Evolutionary conservation across 35 echinoderm and acorn worm genomes (phyloP).

Genomic region (Anneissia japonica): DNA sequence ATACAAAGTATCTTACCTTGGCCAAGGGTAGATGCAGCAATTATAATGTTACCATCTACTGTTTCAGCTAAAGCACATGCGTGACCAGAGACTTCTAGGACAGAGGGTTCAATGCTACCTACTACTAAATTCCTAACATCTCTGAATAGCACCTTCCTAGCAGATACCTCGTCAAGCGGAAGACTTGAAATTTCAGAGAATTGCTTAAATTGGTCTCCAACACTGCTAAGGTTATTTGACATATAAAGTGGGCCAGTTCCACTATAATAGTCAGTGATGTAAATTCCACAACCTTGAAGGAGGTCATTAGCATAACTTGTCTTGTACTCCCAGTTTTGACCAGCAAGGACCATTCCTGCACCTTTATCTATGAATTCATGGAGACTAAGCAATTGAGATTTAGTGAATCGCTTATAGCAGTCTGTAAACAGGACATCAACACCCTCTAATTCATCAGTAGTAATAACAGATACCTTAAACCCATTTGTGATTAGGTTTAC

Average conservation of each 20-base stretch:
- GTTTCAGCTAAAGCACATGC: not conserved
- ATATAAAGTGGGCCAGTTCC: not conserved
- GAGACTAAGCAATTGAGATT: not conserved
- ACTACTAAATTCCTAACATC: not conserved
- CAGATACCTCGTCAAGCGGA: not conserved
- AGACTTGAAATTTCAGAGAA: not conserved
- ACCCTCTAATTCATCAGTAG: not conserved
- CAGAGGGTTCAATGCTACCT: not conserved
- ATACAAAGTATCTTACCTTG: not conserved
- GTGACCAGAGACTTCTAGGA: not conserved
- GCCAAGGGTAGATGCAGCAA: not conserved
- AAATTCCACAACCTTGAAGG: not conserved
- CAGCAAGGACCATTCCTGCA: not conserved
- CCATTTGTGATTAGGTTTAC: not conserved
- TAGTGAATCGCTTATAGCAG: not conserved
- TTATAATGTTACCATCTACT: not conserved
- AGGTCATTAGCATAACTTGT: not conserved
- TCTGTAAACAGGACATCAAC: not conserved
- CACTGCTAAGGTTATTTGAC: not conserved
- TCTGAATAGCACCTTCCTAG: not conserved
- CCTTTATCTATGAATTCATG: not conserved
- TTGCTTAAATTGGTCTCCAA: not conserved
- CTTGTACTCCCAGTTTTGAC: not conserved
- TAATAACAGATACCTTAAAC: not conserved
- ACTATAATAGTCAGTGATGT: not conserved